phyloP scores from a whole-genome alignment of 2,888 invertebrate genomes.

The Diarsia dahlii region DNA sequence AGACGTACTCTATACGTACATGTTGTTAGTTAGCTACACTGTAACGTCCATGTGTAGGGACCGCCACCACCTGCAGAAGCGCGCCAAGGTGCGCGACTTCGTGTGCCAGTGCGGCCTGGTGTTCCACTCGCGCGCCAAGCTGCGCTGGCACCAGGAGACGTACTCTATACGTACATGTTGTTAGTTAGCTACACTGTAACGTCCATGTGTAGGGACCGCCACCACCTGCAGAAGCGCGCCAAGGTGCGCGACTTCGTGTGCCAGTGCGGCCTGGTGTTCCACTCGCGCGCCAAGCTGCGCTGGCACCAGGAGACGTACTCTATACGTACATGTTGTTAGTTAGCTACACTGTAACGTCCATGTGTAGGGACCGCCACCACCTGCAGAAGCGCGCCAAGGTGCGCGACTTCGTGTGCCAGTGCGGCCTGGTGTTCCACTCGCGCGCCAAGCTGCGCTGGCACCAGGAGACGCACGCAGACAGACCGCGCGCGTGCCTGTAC shows the following conservation, averaged over 20 bases:
- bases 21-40: neutral
- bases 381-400: slow-evolving; percentile 93
- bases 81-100: slow-evolving; percentile 92
- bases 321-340: neutral
- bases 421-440: slow-evolving; percentile 95
- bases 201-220: slow-evolving; percentile 89
- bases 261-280: neutral
- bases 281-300: slow-evolving; percentile 93
- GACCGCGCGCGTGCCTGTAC: slow-evolving; percentile 95
- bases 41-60: slow-evolving; percentile 82
- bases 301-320: neutral
- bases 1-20: neutral
- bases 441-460: slow-evolving; percentile 96
- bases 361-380: slow-evolving; percentile 92
- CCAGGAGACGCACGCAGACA: slow-evolving; percentile 95
- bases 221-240: slow-evolving; percentile 93
- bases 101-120: slow-evolving; percentile 75
- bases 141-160: neutral
- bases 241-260: slow-evolving; percentile 92
- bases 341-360: neutral
- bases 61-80: slow-evolving; percentile 94
- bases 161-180: neutral
- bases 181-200: neutral
- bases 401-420: slow-evolving; percentile 94
- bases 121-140: slow-evolving; percentile 93